Base-by-base conservation (phyloP, 2,113 vertebrate species). In the Gymnorhina tibicen region DNA sequence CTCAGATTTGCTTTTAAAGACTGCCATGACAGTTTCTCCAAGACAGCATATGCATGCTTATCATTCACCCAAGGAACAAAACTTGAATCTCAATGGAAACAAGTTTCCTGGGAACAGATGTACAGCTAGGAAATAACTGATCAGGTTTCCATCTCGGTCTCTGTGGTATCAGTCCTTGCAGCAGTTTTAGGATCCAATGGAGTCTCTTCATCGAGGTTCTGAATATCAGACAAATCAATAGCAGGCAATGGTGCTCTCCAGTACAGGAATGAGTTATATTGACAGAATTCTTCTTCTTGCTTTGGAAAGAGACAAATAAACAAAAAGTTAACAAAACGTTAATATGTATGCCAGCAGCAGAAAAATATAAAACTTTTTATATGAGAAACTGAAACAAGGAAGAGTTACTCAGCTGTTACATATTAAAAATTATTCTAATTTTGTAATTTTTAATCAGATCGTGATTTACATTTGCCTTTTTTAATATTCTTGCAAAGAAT, bases 91-190 rank as follows among this genome's bases (percentile, higher is more conserved):
- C 84, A 64, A 67, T 2, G 19, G 59, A 77, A 80, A 77, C 33
- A 26, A 67, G 32, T 18, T 83, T 91, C 52, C 50, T 62, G 39
- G 5, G 16, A 81, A 52, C 10, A 69, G 76, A 63, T 21, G 49
- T 33, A 63, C 24, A 47, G 68, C 37, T 18, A 26, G 11, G 32
- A 70, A 66, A 89, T 39, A 84, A 82, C 0, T 42, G 32, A 66
- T 99, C 99, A 99, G 67, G 98, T 98, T 93, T 99, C 99, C 99
- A 99, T 99, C 80, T 99, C 98, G 35, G 95, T 95, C 42, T 98
- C 93, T 95, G 93, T 52, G 21, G 42, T 76, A 73, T 97, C 98
- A 94, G 88, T 93, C 78, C 79, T 97, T 85, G 70, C 91, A 91
- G 77, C 41, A 68, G 91, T 85, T 60, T 86, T 85, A 77, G 88